Evolutionary conservation across 2,113 vertebrate species (phyloP).

Genomic region (Carassius auratus): DNA sequence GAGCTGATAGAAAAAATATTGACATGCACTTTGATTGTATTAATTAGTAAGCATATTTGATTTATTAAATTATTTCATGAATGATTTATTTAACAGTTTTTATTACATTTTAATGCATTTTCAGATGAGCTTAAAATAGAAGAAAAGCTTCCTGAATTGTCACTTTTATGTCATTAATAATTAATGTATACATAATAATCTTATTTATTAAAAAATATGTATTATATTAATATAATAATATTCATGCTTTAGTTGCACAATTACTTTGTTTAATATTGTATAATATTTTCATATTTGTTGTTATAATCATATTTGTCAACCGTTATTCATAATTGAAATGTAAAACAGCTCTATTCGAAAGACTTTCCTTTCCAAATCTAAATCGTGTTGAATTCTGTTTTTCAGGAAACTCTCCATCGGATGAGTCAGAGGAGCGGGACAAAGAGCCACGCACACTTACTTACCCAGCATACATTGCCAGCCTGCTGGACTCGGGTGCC

Average conservation of each 20-base stretch:
- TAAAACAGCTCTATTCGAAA: background rate
- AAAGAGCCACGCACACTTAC: conserved; percentile 91
- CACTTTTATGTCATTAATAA: no score
- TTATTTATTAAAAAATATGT: background rate
- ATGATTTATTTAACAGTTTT: background rate
- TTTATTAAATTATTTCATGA: background rate
- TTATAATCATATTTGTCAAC: no score
- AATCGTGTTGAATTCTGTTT: conserved; percentile 6
- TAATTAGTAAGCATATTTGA: background rate
- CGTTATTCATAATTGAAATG: no score
- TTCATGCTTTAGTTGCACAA: background rate
- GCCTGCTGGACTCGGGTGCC: conserved; percentile 90
- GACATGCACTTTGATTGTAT: background rate
- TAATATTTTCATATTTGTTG: background rate
- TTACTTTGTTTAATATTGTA: background rate
- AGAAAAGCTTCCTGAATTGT: no score
- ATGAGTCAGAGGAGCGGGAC: conserved; percentile 94
- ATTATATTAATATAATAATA: background rate
- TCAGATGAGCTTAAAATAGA: no score
- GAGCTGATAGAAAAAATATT: background rate
- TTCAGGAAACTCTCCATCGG: conserved; percentile 93
- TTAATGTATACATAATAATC: no score
- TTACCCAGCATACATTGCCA: conserved; percentile 92
- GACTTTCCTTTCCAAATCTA: background rate
- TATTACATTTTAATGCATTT: no score